These are phyloP conservation scores for Bombylius discolor DNA, from an alignment of 2,888 invertebrate species.

Conservation along the genomic window DNA sequence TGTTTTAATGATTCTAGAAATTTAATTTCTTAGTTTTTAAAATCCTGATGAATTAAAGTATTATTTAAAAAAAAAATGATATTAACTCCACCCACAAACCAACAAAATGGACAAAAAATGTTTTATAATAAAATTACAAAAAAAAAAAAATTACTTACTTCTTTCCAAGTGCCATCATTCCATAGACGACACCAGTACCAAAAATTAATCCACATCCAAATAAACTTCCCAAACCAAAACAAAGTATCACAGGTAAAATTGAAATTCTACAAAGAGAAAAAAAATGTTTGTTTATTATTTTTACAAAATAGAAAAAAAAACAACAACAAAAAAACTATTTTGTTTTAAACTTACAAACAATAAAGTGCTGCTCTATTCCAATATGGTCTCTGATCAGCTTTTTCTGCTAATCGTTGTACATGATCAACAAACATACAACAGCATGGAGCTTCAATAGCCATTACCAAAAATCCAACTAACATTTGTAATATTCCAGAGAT, in stretches of 20 bases:
- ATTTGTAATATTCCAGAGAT: slow-evolving; percentile 76
- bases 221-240: slow-evolving; percentile 59
- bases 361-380: slow-evolving; percentile 83
- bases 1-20: no score
- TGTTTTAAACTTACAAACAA: slow-evolving; percentile 54
- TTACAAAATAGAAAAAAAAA: no score
- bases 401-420: slow-evolving; percentile 73
- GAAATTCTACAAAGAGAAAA: slow-evolving; percentile 49
- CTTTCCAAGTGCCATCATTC: slow-evolving; percentile 88
- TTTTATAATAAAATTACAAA: not conserved
- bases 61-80: no score
- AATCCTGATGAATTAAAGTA: no score
- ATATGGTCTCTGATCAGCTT: slow-evolving; percentile 70
- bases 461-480: slow-evolving; percentile 74
- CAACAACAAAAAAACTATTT: not conserved
- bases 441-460: slow-evolving; percentile 90
- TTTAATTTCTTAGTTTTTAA: no score
- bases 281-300: not conserved
- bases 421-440: slow-evolving; percentile 94
- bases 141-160: slow-evolving; percentile 57
- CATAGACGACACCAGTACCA: slow-evolving; percentile 77
- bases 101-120: not conserved
- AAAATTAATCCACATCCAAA: slow-evolving; percentile 84
- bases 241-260: slow-evolving; percentile 66
- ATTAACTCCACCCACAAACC: not conserved